phyloP scores from a whole-genome alignment of 2,113 vertebrate genomes.

The Gambusia affinis region DNA sequence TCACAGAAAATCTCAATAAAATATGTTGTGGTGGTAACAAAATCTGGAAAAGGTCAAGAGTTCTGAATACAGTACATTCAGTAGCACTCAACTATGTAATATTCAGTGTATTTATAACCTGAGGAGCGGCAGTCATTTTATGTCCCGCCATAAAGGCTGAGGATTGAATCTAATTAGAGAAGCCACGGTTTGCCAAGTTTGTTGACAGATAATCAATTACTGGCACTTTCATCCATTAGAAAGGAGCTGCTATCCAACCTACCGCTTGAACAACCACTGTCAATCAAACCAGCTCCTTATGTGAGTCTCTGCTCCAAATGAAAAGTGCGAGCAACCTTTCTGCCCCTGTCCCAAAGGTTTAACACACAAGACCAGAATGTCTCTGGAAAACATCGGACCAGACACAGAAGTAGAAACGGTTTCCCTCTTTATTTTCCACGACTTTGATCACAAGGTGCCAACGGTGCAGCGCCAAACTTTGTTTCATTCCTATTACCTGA shows the following conservation, averaged over 20 bases:
- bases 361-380: background rate
- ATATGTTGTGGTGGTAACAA: no score
- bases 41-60: no score
- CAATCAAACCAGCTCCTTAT: background rate
- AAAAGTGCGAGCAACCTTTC: conserved; percentile 3
- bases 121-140: background rate
- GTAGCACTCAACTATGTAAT: background rate
- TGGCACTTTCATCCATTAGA: background rate
- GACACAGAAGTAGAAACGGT: background rate
- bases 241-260: background rate
- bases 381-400: background rate
- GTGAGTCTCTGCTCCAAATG: background rate
- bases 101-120: background rate
- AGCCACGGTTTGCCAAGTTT: conserved; percentile 2
- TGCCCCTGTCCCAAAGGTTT: background rate
- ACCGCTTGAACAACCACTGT: background rate
- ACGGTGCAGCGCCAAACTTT: background rate
- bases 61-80: no score
- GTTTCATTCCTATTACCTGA: conserved; percentile 1
- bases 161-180: background rate
- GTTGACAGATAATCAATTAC: conserved; percentile 7
- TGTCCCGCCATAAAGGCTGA: background rate
- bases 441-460: conserved; percentile 23
- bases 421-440: background rate
- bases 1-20: no score